A percentile compares a stretch with the other conserved stretches of the same genome.
phyloP scores from a whole-genome alignment of 2,888 invertebrate species.

The Lordiphosa andalusiaca region DNA sequence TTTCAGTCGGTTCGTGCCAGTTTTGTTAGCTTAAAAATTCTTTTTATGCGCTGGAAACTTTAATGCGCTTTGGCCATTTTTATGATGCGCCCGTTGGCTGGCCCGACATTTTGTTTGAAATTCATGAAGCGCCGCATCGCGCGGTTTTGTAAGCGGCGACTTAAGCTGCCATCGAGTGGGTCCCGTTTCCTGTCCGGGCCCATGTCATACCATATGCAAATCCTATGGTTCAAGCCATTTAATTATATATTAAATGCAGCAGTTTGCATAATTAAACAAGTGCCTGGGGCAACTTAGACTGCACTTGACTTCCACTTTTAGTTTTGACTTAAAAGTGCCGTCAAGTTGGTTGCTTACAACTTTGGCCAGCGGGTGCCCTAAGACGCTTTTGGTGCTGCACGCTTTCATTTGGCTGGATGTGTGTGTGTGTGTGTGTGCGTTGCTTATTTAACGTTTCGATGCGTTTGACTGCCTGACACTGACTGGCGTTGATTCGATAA shows the following conservation, averaged over 20 bases:
- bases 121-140: constrained; percentile 49
- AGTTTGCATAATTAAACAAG: constrained; percentile 49
- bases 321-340: constrained; percentile 6
- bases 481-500: constrained; percentile 53
- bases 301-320: constrained; percentile 16
- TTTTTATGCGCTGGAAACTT: constrained; percentile 64
- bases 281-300: constrained; percentile 17
- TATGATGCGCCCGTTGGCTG: constrained; percentile 44
- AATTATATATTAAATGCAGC: constrained; percentile 45
- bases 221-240: constrained; percentile 27
- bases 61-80: constrained; percentile 71
- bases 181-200: background rate
- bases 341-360: constrained; percentile 5
- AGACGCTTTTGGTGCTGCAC: constrained; percentile 22
- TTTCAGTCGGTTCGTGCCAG: constrained; percentile 11
- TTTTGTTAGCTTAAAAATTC: constrained; percentile 52
- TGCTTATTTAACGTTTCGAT: constrained; percentile 61
- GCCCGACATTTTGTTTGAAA: constrained; percentile 47
- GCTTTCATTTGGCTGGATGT: constrained; percentile 30
- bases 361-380: constrained; percentile 8
- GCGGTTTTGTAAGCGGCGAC: constrained; percentile 53
- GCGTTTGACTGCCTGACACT: constrained; percentile 6
- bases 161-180: constrained; percentile 29
- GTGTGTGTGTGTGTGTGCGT: constrained; percentile 28
- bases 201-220: constrained; percentile 21